Evolutionary conservation across 1,140 invertebrate genomes (phyloP).

Genomic region (Sinella curviseta): DNA sequence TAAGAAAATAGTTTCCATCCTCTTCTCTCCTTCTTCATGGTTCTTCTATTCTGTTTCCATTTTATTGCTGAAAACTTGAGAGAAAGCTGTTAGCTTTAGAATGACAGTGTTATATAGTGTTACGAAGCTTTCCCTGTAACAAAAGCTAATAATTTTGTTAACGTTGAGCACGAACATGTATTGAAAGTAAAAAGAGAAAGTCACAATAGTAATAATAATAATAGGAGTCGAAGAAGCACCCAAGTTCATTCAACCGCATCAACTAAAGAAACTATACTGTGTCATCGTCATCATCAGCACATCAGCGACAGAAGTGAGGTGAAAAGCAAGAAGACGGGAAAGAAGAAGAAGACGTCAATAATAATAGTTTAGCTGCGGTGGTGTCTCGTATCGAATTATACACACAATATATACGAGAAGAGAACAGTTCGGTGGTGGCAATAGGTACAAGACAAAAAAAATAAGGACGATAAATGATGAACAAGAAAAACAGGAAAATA

Average conservation of each 20-base stretch:
- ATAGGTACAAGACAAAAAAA: neutral
- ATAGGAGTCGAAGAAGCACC: neutral
- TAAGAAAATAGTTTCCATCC: neutral
- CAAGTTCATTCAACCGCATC: neutral
- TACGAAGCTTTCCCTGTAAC: neutral
- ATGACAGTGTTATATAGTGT: neutral
- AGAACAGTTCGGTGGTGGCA: neutral
- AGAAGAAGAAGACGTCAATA: neutral
- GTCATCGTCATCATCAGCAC: neutral
- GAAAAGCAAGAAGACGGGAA: neutral
- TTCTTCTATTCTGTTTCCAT: neutral
- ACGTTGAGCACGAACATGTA: neutral
- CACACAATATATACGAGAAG: neutral
- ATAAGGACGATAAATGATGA: neutral
- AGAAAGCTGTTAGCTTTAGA: neutral
- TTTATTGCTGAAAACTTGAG: neutral
- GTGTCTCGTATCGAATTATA: too few relatives aligned
- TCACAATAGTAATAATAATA: neutral
- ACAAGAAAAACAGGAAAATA: neutral
- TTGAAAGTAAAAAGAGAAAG: neutral
- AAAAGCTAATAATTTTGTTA: neutral
- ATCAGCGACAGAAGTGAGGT: neutral
- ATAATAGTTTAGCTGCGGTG: neutral
- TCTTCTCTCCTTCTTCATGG: neutral
- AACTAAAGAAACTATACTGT: neutral